Evolutionary conservation across 2,888 invertebrate species (phyloP), one percentile per base, ranked within the genome.

Genomic region (Melanargia galathea): DNA sequence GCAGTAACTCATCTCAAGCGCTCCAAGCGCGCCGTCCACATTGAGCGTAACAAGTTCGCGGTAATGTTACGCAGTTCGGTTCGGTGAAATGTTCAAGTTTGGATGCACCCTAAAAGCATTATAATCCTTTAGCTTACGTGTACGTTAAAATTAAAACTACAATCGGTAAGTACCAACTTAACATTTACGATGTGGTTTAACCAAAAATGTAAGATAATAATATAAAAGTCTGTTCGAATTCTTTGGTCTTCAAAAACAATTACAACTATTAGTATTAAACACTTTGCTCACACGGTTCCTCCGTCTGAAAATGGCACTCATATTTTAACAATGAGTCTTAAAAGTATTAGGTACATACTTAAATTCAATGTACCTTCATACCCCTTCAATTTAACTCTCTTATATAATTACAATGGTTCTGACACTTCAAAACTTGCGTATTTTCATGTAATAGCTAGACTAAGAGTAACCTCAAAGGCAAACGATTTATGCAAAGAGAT

Each of bases 371-470:
- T 58, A 48, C 58, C 58, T n/a, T 35, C 45, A 60, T 60, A 40
- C 33, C 54, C 20, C 46, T 56, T 60, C 48, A 49, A 24, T 49
- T 54, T 35, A 16, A 43, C 35, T 63, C 51, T 40, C 45, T 56
- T 56, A 43, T 49, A 26, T 35, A 16, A 40, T 46, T 63, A 46
- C 52, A 52, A 62, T 30, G 24, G 48, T 6, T 40, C 45, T 51
- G 62, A 56, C 59, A 59, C 63, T 59, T 63, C 24, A 56, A 59
- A 43, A 55, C 54, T 51, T 57, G 35, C 30, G 30, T 49, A 56
- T 62, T 58, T 62, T 57, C 51, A 46, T 46, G 30, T 52, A 52
- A 58, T 20, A 45, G 58, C 20, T 52, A 35, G 52, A 11, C 52
- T 52, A 13, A 20, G 52, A 13, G 30, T 26, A 4, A 10, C 16